A percentile compares a stretch with the other conserved stretches of the same genome.
These are phyloP conservation scores for Heterohyrax brucei DNA, from an alignment of 2,797 vertebrate species.

Conservation along the genomic window DNA sequence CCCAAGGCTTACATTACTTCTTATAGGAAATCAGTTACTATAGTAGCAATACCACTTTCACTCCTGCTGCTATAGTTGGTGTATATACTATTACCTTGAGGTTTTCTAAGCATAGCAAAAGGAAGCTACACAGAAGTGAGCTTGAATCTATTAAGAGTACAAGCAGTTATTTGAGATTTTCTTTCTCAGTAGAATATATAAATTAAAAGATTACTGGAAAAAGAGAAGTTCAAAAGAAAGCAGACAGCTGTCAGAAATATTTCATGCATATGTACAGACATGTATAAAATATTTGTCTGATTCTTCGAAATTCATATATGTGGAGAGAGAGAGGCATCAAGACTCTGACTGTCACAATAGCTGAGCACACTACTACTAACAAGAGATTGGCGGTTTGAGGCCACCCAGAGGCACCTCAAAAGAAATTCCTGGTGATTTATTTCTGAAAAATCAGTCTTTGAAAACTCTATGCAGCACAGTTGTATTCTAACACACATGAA, in stretches of 20 bases:
- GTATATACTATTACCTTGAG: background rate
- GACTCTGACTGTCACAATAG: background rate
- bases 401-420: background rate
- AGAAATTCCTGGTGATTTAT: background rate
- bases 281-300: background rate
- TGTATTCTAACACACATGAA: background rate
- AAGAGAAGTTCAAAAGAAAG: slow-evolving; percentile 21
- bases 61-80: background rate
- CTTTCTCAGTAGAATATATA: background rate
- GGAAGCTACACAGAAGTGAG: background rate
- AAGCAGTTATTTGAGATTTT: slow-evolving; percentile 2
- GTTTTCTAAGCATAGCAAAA: slow-evolving; percentile 5
- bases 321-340: too few relatives aligned
- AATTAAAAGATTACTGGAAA: background rate
- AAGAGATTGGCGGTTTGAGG: background rate
- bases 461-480: background rate
- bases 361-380: background rate
- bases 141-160: background rate
- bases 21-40: background rate
- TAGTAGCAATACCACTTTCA: background rate
- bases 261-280: background rate
- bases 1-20: background rate
- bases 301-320: background rate
- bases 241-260: slow-evolving; percentile 18
- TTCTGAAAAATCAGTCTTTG: background rate